These are phyloP conservation scores for Lepus timidus DNA, from an alignment of 2,113 vertebrate genomes.

Conservation along the genomic window DNA sequence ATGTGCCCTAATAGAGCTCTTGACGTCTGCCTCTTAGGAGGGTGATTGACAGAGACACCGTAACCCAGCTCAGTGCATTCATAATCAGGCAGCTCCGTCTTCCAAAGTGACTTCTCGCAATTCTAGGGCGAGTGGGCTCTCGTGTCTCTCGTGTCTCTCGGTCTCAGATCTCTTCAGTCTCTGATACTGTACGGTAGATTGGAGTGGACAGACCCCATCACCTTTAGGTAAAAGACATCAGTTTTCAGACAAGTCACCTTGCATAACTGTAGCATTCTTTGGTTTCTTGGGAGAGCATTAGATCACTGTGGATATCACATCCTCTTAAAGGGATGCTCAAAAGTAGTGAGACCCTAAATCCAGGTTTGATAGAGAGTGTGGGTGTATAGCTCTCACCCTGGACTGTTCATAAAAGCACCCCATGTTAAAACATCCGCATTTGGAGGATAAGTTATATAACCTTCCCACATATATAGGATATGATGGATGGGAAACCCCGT, in stretches of 20 bases:
- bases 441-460: neutral
- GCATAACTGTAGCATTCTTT: neutral
- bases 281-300: neutral
- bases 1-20: neutral
- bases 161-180: neutral
- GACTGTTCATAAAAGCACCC: neutral
- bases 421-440: neutral
- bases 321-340: neutral
- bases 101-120: neutral
- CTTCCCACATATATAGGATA: neutral
- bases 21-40: neutral
- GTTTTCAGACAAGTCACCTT: neutral
- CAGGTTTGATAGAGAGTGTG: neutral
- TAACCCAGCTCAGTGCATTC: neutral
- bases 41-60: slow-evolving; percentile 16
- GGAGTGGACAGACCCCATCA: neutral
- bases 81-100: neutral
- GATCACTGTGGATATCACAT: neutral
- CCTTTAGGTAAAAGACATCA: neutral
- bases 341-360: neutral
- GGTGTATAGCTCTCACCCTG: neutral
- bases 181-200: neutral
- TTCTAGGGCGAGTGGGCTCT: neutral
- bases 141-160: neutral
- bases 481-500: neutral